Percentiles rank a stretch among this genome's conserved stretches.
Evolutionary conservation across 2,797 vertebrate species (phyloP).

Genomic region (Syndactyla subalaris): DNA sequence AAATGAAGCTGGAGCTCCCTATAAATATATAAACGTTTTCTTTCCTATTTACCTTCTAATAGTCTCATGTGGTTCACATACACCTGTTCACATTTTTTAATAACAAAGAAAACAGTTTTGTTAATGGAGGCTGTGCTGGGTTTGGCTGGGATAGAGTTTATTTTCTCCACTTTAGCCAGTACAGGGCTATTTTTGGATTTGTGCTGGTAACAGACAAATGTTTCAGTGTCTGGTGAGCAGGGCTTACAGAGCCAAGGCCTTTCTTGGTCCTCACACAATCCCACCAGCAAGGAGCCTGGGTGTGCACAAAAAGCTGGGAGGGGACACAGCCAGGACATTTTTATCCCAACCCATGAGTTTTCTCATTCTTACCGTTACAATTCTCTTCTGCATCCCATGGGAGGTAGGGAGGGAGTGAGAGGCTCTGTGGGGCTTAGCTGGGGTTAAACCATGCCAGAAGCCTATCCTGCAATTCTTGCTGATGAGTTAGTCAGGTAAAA

Average conservation of each 20-base stretch:
- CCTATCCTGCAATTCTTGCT: neutral
- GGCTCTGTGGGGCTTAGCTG: neutral
- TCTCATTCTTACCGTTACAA: neutral
- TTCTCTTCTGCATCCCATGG: neutral
- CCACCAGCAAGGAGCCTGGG: neutral
- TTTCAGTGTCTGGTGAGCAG: neutral
- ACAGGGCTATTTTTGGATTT: neutral
- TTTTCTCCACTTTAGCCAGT: neutral
- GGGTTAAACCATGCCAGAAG: neutral
- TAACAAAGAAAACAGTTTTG: neutral
- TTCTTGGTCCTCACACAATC: neutral
- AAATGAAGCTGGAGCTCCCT: neutral
- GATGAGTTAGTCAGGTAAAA: neutral
- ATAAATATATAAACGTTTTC: neutral
- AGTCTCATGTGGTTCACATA: neutral
- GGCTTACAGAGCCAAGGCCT: neutral
- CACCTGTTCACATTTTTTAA: neutral
- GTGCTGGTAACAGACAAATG: neutral
- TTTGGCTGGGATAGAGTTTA: neutral
- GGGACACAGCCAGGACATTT: neutral
- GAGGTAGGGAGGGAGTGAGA: accelerated
- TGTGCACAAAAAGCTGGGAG: neutral
- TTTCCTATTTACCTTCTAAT: neutral
- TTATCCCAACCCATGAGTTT: neutral
- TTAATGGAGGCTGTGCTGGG: neutral